Evolutionary conservation across 2,888 invertebrate species (phyloP).

Genomic region (Azorinus chamasolen): DNA sequence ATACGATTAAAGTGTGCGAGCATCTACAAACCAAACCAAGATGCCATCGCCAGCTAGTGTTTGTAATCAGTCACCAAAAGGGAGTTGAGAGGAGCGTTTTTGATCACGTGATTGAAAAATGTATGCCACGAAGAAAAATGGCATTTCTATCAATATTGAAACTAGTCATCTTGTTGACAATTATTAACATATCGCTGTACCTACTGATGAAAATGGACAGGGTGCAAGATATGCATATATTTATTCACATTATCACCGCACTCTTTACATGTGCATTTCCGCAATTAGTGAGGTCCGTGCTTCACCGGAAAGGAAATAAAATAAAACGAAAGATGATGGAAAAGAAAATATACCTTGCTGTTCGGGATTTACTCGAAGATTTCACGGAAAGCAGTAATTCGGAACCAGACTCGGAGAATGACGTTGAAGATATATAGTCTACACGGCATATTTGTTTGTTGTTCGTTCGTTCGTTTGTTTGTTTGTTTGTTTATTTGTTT

Average conservation of each 20-base stretch:
- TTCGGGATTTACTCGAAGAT: too few species aligned
- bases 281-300: conserved; percentile 52
- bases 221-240: conserved; percentile 52
- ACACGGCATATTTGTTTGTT: too few species aligned
- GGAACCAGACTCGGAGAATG: too few species aligned
- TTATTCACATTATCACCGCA: conserved; percentile 66
- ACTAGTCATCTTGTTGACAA: conserved; percentile 37
- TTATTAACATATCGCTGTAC: conserved; percentile 53
- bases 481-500: too few species aligned
- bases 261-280: conserved; percentile 65
- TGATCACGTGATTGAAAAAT: conserved; percentile 49
- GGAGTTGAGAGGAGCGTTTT: conserved; percentile 44
- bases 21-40: conserved; percentile 23
- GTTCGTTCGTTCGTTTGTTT: too few species aligned
- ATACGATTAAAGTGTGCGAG: conserved; percentile 28
- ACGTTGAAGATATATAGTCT: too few species aligned
- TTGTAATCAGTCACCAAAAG: conserved; percentile 25
- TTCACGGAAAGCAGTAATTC: too few species aligned
- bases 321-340: too few species aligned
- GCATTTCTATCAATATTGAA: conserved; percentile 57
- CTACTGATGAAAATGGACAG: conserved; percentile 56
- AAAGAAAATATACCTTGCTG: too few species aligned
- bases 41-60: conserved; percentile 19
- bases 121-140: conserved; percentile 57
- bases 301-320: neutral